Evolutionary conservation across 2,113 vertebrate genomes (phyloP), one percentile per base, ranked within the genome.

Genomic region (Halcyon senegalensis): DNA sequence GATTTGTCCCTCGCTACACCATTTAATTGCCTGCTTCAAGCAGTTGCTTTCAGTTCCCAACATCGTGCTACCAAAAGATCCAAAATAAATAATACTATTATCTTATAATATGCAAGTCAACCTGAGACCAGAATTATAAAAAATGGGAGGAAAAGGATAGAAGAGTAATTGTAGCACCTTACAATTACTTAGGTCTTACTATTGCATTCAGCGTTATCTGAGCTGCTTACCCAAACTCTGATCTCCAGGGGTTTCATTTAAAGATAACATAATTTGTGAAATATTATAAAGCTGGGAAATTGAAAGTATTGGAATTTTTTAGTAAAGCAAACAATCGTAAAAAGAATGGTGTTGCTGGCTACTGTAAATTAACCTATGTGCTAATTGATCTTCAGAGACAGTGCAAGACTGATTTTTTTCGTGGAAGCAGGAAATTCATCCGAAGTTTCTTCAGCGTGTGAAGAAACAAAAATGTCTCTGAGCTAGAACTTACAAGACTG

Each of bases 391-490:
- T 76, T 85, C 67, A 77, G 44, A 92, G 35, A 20, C 21, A 25
- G 5, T 83, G 28, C 0, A 1, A 90, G 39, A 30, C 39, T 62
- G 19, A 46, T 33, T 56, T 7, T 76, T 72, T 60, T 53, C 8
- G 25, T 7, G 12, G 24, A 11, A 58, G 20, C 17, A 20, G 20
- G 53, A 97, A 83, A 77, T 58, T 15, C 18, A 66, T 53, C 31
- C 33, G 56, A 13, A 28, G 76, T 62, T 72, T 76, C 58, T 76
- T 73, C 39, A 53, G 1, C 0, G 0, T 16, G 14, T 51, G 51
- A 88, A 59, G 33, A 84, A 70, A 86, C 5, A 76, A 86, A 76
- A 83, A 44, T 16, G 1, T 3, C 44, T 62, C 15, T 69, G 30
- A 85, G 18, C 9, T 41, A 59, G 37, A 92, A 56, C 20, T 69